Evolutionary conservation across 1,140 invertebrate species (phyloP), one percentile per base, ranked within the genome.

Genomic region (Linepithema humile): DNA sequence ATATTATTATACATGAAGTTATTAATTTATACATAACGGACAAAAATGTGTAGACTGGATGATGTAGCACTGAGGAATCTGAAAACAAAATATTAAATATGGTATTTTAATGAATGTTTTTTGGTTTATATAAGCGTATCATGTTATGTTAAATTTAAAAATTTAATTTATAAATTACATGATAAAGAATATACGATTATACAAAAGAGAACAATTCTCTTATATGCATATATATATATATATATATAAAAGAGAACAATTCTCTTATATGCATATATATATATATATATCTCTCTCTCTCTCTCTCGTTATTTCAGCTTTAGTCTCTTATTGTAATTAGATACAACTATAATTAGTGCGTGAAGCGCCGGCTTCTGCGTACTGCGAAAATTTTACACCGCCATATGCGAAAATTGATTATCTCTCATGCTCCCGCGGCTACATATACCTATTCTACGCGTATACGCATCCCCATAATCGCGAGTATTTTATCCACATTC

Each of bases 381-480:
- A 32, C 26, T 55, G 55, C 73, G 40, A n/a, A 38, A 75, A 15
- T 64, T 75, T 75, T 48, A 45, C 48, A n/a, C 17, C 35, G 23
- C 35, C 35, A 69, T 45, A 48, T 69, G 75, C 26, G 48, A 78
- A 23, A 69, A 78, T 78, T 69, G 75, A 78, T 78, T 17, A 53
- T 78, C 62, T 78, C 74, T 20, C 75, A 55, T 48, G 48, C 60
- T 67, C 45, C 29, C 23, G 23, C 60, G 55, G 17, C 23, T 45
- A 60, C n/a, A n/a, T n/a, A n/a, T n/a, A n/a, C n/a, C n/a, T n/a
- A n/a, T n/a, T 20, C 32, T 12, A 10, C 29, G 40, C 15, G 29
- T 23, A 53, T 43, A 10, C 40, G 38, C n/a, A 15, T 20, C 7
- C 29, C 23, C 53, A n/a, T 40, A 40, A 73, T 29, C 17, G 53